Evolutionary conservation across 2,888 invertebrate species (phyloP).

Genomic region (Ennomos erosarius): DNA sequence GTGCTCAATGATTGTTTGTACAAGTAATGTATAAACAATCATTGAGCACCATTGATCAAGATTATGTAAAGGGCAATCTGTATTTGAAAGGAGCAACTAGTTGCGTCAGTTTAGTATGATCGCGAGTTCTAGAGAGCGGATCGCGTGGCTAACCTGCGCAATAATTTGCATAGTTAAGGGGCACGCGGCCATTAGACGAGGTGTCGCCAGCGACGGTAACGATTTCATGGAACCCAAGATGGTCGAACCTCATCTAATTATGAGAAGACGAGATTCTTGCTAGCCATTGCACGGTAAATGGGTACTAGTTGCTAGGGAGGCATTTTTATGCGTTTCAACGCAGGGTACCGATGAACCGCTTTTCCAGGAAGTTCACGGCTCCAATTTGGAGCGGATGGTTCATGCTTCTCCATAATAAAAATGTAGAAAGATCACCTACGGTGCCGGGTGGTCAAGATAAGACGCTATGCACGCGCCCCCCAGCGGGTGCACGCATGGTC

Average conservation of each 20-base stretch:
- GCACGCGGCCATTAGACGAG: constrained; percentile 58
- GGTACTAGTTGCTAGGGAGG: constrained; percentile 19
- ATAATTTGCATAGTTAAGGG: constrained; percentile 63
- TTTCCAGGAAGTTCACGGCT: constrained; percentile 40
- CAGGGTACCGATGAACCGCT: constrained; percentile 39
- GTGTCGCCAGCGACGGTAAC: constrained; percentile 61
- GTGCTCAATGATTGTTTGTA: no score
- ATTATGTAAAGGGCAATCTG: constrained; percentile 48
- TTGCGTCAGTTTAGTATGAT: constrained; percentile 42
- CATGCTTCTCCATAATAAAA: constrained; percentile 53
- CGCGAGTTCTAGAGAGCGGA: constrained; percentile 29
- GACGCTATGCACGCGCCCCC: constrained; percentile 55
- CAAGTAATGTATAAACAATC: constrained; percentile 5
- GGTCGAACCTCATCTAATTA: constrained; percentile 46
- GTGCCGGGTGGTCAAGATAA: constrained; percentile 65
- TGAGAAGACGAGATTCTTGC: constrained; percentile 51
- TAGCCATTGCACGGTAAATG: constrained; percentile 31
- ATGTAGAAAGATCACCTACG: constrained; percentile 45
- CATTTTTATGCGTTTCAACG: constrained; percentile 54
- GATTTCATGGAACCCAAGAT: constrained; percentile 57
- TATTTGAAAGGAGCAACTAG: constrained; percentile 49
- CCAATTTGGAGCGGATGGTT: constrained; percentile 31
- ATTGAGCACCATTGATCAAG: constrained; percentile 26
- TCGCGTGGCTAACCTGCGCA: constrained; percentile 36
- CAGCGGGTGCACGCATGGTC: constrained; percentile 53